Conservation (phyloP, 2,797 vertebrate genomes). For the Xerus rutilus region DNA sequence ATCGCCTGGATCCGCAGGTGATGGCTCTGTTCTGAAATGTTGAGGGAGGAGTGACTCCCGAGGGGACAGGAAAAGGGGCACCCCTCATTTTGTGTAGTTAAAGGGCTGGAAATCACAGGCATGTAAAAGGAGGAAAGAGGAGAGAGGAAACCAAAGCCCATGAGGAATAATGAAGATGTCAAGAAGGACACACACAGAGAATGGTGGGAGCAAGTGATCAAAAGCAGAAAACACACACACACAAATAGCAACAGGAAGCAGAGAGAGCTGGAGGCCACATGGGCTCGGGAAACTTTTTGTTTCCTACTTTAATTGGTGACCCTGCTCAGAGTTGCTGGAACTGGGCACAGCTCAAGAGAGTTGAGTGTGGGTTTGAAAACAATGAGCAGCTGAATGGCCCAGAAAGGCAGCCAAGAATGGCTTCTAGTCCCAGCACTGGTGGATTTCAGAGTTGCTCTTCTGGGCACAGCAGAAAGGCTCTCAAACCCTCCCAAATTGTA, state of each 20-base stretch:
- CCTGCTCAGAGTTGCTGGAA: conserved; percentile 71
- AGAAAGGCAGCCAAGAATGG: conserved; percentile 27
- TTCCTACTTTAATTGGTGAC: conserved; percentile 81
- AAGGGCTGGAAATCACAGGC: conserved; percentile 67
- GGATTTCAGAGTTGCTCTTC: neutral
- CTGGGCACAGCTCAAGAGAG: conserved; percentile 70
- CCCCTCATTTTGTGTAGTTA: conserved; percentile 67
- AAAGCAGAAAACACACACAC: conserved; percentile 41
- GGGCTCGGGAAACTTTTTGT: conserved; percentile 79
- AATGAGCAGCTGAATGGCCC: conserved; percentile 50
- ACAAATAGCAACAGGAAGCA: conserved; percentile 72
- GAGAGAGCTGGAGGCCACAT: conserved; percentile 52
- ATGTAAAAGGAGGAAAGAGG: conserved; percentile 37
- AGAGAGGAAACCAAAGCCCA: conserved; percentile 67
- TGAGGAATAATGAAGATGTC: conserved; percentile 70
- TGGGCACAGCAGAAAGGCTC: neutral
- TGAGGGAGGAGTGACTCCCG: conserved; percentile 59
- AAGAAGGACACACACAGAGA: conserved; percentile 62
- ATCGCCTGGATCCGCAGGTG: conserved; percentile 80
- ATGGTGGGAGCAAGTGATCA: neutral
- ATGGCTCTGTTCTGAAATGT: conserved; percentile 74
- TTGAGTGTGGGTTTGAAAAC: conserved; percentile 50
- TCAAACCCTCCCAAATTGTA: neutral
- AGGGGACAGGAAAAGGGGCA: conserved; percentile 77
- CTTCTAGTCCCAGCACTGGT: neutral